Base-by-base conservation (phyloP, 2,888 invertebrate species). In the Rutpela maculata region DNA sequence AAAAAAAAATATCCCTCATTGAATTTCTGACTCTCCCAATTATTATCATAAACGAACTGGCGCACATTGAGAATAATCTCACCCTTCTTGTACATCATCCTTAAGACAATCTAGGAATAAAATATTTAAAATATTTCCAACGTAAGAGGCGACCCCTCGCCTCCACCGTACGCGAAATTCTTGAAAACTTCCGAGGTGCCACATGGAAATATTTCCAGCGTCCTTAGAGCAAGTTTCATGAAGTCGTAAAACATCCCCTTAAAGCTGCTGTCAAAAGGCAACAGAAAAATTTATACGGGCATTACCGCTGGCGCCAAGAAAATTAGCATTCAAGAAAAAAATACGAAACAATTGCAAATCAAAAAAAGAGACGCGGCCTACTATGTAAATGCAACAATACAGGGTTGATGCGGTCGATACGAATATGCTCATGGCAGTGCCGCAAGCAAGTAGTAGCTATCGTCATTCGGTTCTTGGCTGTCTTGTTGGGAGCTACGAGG, bases 361-460 rank as follows among this genome's bases (percentile, higher is more conserved):
- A 76, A 76, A 76, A 72, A 72, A 65, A 75, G 71, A 77, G 80
- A 79, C 80, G 76, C 82, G 78, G 80, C 81, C 81, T 78, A 74
- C 82, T 84, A 85, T 85, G 84, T 85, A 85, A 85, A 85, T 85
- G 84, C 81, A 84, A 84, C 83, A 83, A 84, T 83, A 85, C 83
- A 82, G 84, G 85, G 85, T 84, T 84, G 84, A 80, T 82, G 83
- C 84, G 86, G 86, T 86, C 86, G 86, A 86, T 86, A 86, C 84
- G 84, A 83, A 83, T 82, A 84, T 81, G 86, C 86, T 85, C 83
- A 81, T 84, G 85, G 86, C 85, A 80, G 83, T 85, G 86, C 86
- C 86, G 86, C 85, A 84, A 86, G 86, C 85, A 82, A 82, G 85
- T 78, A 84, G 82, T 75, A 78, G 80, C 83, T 78, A 82, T 82